Conservation (phyloP, 1,140 invertebrate genomes). For the Saccostrea glomerata region DNA sequence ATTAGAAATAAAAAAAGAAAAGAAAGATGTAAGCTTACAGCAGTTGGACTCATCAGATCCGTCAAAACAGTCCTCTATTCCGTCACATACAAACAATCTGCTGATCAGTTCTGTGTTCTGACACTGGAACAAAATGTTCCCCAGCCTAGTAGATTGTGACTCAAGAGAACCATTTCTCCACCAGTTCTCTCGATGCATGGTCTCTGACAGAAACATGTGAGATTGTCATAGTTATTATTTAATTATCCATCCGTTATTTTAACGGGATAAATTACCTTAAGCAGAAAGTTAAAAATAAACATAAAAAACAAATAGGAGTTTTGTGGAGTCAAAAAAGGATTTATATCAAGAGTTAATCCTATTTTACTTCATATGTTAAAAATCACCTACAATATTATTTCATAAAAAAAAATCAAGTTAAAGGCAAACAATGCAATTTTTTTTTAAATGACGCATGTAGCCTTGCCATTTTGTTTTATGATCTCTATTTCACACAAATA, state of each 20-base stretch:
- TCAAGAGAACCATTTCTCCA: neutral
- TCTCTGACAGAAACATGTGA: neutral
- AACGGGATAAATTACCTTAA: no score
- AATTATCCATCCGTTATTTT: no score
- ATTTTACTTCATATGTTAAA: no score
- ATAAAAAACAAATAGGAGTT: no score
- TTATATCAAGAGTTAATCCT: no score
- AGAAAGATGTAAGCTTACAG: slow-evolving; percentile 26
- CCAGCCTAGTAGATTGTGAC: neutral
- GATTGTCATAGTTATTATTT: no score
- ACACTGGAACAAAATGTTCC: neutral
- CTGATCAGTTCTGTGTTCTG: slow-evolving; percentile 31
- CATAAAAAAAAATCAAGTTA: no score
- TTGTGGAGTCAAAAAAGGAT: no score
- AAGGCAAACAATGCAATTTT: no score
- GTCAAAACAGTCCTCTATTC: slow-evolving; percentile 39
- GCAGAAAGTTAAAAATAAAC: no score
- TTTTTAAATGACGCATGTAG: neutral
- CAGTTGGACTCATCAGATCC: slow-evolving; percentile 44
- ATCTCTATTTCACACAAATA: slow-evolving; percentile 53
- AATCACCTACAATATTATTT: no score
- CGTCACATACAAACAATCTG: slow-evolving; percentile 48
- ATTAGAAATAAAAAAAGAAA: no score
- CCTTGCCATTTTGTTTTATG: neutral
- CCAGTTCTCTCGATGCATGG: neutral